phyloP scores from a whole-genome alignment of 2,888 invertebrate genomes.

The Heliothis peltigera region DNA sequence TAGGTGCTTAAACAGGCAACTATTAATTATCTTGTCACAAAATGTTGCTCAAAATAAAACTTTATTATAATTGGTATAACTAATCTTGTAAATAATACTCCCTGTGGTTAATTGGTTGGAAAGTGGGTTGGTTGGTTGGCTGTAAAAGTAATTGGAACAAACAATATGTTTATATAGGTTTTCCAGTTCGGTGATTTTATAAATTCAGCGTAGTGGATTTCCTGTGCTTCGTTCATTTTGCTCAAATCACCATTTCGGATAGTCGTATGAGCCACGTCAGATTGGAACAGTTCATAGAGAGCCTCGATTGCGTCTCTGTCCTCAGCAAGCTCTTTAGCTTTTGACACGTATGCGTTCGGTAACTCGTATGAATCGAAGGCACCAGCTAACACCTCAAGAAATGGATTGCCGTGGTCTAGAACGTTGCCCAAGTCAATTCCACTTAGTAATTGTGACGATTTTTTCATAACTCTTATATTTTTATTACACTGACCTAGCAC shows the following conservation, averaged over 20 bases:
- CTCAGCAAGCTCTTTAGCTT: conserved; percentile 20
- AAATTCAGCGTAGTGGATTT: background rate
- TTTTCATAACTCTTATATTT: conserved; percentile 17
- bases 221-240: background rate
- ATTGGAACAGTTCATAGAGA: conserved; percentile 20
- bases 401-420: conserved; percentile 39
- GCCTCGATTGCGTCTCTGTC: conserved; percentile 20
- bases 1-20: no score
- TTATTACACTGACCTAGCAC: conserved; percentile 13
- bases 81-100: no score
- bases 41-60: no score
- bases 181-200: background rate
- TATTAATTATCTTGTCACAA: no score
- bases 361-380: conserved; percentile 25
- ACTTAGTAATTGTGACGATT: conserved; percentile 12
- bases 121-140: conserved; percentile 19
- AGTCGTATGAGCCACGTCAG: background rate
- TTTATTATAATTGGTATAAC: no score
- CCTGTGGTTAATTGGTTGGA: no score
- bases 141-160: conserved; percentile 9
- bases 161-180: background rate
- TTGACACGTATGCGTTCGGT: conserved; percentile 13
- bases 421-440: conserved; percentile 29
- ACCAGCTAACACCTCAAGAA: conserved; percentile 30
- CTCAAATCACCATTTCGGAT: background rate